Percentiles rank a stretch among this genome's conserved stretches.
These are phyloP conservation scores for Petaurus breviceps DNA, from an alignment of 2,113 vertebrate species.

Conservation along the genomic window DNA sequence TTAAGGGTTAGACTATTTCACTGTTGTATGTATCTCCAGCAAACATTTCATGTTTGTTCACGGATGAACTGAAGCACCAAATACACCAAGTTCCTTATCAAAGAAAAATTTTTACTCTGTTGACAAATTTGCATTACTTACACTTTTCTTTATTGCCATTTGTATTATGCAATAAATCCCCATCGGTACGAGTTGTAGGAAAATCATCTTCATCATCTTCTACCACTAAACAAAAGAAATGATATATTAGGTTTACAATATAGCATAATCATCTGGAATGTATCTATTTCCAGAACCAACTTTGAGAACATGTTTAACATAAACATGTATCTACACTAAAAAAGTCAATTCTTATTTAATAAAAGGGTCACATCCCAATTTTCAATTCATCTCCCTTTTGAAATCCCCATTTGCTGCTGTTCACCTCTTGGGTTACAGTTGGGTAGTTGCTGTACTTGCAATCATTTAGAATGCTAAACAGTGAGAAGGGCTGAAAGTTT, in stretches of 20 bases:
- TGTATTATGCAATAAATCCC: constrained; percentile 93
- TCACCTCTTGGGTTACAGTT: neutral
- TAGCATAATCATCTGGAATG: constrained; percentile 43
- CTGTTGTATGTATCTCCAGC: neutral
- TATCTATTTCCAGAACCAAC: constrained; percentile 23
- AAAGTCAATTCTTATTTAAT: neutral
- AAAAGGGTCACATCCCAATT: neutral
- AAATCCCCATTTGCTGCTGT: neutral
- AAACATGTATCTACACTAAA: neutral
- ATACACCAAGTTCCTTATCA: neutral
- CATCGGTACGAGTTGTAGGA: constrained; percentile 89
- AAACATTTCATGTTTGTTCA: neutral
- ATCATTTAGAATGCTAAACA: neutral
- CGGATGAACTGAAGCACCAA: neutral
- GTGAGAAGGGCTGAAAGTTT: neutral
- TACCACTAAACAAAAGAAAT: constrained; percentile 87
- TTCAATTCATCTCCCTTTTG: neutral
- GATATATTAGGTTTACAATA: constrained; percentile 33
- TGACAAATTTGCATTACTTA: constrained; percentile 82
- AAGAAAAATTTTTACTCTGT: neutral
- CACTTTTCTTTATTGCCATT: constrained; percentile 94
- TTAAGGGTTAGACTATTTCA: neutral
- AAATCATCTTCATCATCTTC: constrained; percentile 98
- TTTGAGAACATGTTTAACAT: neutral
- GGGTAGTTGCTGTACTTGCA: neutral